These are phyloP conservation scores for Thunnus maccoyii DNA, from an alignment of 2,113 vertebrate species.

Conservation along the genomic window DNA sequence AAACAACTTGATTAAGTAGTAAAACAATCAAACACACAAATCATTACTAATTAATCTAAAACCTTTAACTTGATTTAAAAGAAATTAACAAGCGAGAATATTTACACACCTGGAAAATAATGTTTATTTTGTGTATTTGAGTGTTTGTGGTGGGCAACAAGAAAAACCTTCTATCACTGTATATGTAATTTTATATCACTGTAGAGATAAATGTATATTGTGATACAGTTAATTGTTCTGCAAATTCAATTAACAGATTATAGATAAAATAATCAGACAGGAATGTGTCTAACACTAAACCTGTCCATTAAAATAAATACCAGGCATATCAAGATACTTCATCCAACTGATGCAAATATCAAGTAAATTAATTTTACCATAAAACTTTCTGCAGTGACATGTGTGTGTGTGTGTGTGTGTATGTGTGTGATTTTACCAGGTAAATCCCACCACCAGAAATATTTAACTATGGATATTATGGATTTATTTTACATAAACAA, in stretches of 20 bases:
- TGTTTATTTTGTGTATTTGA: no score
- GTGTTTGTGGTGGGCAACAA: no score
- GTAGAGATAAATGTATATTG: no score
- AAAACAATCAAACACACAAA: background rate
- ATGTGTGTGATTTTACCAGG: background rate
- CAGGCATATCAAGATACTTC: no score
- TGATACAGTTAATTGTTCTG: no score
- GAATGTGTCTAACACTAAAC: no score
- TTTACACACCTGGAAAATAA: constrained; percentile 4
- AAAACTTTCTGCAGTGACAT: background rate
- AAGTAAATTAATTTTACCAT: background rate
- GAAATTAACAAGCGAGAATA: background rate
- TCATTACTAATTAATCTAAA: background rate
- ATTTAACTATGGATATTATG: background rate
- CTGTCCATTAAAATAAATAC: no score
- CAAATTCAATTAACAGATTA: no score
- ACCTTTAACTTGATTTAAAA: background rate
- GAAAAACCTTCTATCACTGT: no score
- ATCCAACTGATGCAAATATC: no score
- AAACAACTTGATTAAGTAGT: background rate
- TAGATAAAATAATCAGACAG: no score
- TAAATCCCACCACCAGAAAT: background rate
- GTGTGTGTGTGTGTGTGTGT: background rate
- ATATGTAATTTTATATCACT: no score
- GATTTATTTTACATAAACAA: background rate